phyloP scores from a whole-genome alignment of 2,113 vertebrate genomes.

The Pteruthius melanotis region DNA sequence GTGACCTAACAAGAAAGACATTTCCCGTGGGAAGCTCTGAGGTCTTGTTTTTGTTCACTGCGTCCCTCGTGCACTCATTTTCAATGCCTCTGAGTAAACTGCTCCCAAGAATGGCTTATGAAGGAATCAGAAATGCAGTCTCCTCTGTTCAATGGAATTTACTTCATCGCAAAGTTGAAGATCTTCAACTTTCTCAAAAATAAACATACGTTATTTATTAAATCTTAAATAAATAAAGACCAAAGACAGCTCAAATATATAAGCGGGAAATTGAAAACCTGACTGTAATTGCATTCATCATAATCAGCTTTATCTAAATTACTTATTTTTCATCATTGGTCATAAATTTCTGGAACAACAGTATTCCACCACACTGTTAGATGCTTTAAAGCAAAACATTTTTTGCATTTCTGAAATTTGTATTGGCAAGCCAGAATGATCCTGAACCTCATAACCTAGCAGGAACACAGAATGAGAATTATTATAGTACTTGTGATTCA shows the following conservation, averaged over 20 bases:
- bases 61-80: background rate
- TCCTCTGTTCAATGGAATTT: background rate
- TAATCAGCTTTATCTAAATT: background rate
- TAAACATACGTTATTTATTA: background rate
- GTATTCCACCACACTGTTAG: background rate
- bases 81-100: background rate
- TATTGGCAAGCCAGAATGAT: background rate
- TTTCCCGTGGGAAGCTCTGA: constrained; percentile 18
- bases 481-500: background rate
- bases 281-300: background rate
- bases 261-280: background rate
- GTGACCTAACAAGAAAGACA: background rate
- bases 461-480: background rate
- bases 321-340: background rate
- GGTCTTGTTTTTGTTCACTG: background rate
- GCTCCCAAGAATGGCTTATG: background rate
- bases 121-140: background rate
- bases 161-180: background rate
- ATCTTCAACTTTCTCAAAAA: background rate
- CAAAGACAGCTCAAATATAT: background rate
- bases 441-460: background rate
- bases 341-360: background rate
- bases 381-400: background rate
- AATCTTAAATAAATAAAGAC: background rate
- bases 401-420: background rate